Evolutionary conservation across 1,140 invertebrate genomes (phyloP).

Genomic region (Drosophila jambulina): DNA sequence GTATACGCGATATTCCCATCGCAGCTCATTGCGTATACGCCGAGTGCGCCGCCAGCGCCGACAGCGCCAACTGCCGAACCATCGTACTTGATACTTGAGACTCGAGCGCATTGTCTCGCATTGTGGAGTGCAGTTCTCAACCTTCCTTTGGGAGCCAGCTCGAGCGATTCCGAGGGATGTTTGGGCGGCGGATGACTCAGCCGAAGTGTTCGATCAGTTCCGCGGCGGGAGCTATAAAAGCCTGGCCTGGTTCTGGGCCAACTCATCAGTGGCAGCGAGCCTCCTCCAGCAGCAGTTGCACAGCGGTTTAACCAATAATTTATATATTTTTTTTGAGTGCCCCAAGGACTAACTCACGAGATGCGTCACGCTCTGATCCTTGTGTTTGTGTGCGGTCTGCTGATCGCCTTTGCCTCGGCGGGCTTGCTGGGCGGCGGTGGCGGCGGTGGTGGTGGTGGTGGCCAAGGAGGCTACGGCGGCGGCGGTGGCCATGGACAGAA

Average conservation of each 20-base stretch:
- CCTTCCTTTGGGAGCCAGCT: conserved; percentile 68
- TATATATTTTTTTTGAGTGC: conserved; percentile 16
- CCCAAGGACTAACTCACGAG: conserved; percentile 2
- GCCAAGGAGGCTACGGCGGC: conserved; percentile 24
- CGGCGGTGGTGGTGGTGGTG: conserved; percentile 19
- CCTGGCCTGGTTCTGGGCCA: conserved; percentile 31
- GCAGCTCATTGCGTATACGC: conserved; percentile 61
- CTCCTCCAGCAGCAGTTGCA: conserved; percentile 54
- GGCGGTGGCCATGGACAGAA: conserved; percentile 30
- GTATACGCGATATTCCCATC: conserved; percentile 68
- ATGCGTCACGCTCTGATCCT: conserved; percentile 67
- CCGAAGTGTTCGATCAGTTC: conserved; percentile 33
- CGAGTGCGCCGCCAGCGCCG: conserved; percentile 27
- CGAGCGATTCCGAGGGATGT: conserved; percentile 19
- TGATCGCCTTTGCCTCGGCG: conserved; percentile 62
- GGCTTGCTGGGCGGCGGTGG: conserved; percentile 44
- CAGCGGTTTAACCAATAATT: conserved; percentile 11
- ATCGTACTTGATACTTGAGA: conserved; percentile 46
- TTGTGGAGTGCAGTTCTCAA: conserved; percentile 54
- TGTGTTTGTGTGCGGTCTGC: conserved; percentile 56
- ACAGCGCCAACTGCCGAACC: conserved; percentile 12
- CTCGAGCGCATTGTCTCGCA: conserved; percentile 23
- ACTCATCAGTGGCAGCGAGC: conserved; percentile 65
- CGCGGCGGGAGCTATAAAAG: conserved; percentile 61
- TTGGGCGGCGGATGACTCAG: conserved; percentile 56